Evolutionary conservation across 2,113 vertebrate genomes (phyloP), one percentile per base, ranked within the genome.

Genomic region (Bos javanicus): DNA sequence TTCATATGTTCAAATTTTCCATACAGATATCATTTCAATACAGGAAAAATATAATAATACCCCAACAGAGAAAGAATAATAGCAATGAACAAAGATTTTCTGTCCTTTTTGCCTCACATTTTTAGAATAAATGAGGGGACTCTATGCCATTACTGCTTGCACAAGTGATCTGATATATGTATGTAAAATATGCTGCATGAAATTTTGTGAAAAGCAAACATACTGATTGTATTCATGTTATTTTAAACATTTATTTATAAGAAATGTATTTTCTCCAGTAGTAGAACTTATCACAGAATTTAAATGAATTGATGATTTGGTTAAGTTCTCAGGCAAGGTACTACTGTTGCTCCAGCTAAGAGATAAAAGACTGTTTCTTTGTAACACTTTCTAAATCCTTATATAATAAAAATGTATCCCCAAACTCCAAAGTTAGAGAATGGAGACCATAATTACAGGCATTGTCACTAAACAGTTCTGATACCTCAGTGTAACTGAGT

Each of bases 241-340:
- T 76, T 88, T 60, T 56, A 96, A 95, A 71, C 2, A 56, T 19
- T 19, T 82, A 39, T 90, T 62, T 83, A 16, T 8, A 43, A 1
- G 1, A 81, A 54, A 15, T 12, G 7, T 14, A 26, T 91, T 85
- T 67, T 83, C 6, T 80, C 12, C 9, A 25, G 28, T 87, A 48
- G 87, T 71, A 43, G 62, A 71, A 56, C 16, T 85, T 90, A 91
- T 5, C 13, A 11, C 19, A 93, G 39, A 43, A 60, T 89, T 96
- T 80, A 92, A 82, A 67, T 86, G 46, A 91, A 87, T 13, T 80
- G n/a, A 76, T 36, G 13, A 89, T 36, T 25, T 50, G 36, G 25
- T 91, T 97, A 93, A 94, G 52, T 60, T 97, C 57, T 96, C n/a
- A 67, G 6, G 19, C 14, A 84, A 97, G n/a, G 19, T 71, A 57